Evolutionary conservation across 2,888 invertebrate species (phyloP), one percentile per base, ranked within the genome.

Genomic region (Hypolimnas misippus): DNA sequence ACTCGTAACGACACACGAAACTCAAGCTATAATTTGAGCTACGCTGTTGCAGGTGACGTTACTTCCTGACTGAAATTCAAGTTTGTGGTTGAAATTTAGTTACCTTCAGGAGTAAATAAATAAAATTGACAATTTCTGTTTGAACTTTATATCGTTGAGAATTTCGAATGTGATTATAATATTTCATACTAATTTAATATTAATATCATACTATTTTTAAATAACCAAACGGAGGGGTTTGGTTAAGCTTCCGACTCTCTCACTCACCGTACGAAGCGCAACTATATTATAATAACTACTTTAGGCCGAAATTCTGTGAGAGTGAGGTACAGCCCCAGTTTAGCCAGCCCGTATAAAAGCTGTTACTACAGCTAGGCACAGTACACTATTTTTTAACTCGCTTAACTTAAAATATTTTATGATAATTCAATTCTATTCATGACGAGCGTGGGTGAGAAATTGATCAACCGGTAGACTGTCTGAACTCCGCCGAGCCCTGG

Each of bases 1-100:
- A 60, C 60, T 60, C 29, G 59, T 44, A 56, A 49, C 55, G 33
- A 63, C 49, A 51, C 44, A 55, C 46, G 56, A 60, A 63, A 65
- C 57, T 65, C 57, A 51, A 56, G 55, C 57, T 57, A 58, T 65
- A 56, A 67, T 61, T 67, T 60, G 62, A 57, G 57, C 55, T 46
- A 55, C 57, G 64, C 46, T 49, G 57, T 46, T 57, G 59, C 55
- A 54, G 44, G 56, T 51, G 58, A 61, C 57, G 42, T 42, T 50
- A 42, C 42, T 63, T 68, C 57, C 63, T 50, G 63, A 62, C 55
- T 50, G 29, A 40, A 57, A 65, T 62, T 51, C 57, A 57, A 57
- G 54, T 46, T 58, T 55, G 54, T 50, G 54, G 57, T 25, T 51
- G 46, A 57, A 63, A 63, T 46, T 62, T 54, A 65, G 44, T 59